phyloP scores from a whole-genome alignment of 1,140 invertebrate genomes.

The Drosophila aff. region DNA sequence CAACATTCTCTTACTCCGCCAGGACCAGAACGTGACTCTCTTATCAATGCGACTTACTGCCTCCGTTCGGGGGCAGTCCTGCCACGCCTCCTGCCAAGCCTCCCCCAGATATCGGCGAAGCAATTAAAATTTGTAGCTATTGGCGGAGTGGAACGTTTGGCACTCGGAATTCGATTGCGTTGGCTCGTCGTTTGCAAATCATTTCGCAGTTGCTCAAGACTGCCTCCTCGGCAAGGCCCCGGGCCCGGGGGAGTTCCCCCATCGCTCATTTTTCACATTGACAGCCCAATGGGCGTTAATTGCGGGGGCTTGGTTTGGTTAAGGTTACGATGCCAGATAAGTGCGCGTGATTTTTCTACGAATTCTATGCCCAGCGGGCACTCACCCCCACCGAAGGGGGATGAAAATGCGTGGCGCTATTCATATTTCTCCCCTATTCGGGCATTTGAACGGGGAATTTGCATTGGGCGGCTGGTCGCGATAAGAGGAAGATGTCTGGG shows the following conservation, averaged over 20 bases:
- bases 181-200: constrained; percentile 79
- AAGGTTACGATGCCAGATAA: constrained; percentile 67
- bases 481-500: constrained; percentile 58
- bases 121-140: constrained; percentile 82
- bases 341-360: constrained; percentile 82
- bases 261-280: constrained; percentile 74
- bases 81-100: constrained; percentile 9
- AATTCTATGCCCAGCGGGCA: constrained; percentile 70
- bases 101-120: constrained; percentile 60
- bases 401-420: constrained; percentile 37
- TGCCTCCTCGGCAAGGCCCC: constrained; percentile 6
- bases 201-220: constrained; percentile 70
- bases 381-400: constrained; percentile 18
- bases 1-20: constrained; percentile 65
- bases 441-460: constrained; percentile 29
- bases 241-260: constrained; percentile 19
- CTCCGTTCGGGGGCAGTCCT: constrained; percentile 18
- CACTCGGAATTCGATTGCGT: constrained; percentile 68
- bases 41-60: constrained; percentile 76
- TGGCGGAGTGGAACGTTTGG: constrained; percentile 48
- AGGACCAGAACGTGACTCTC: constrained; percentile 70
- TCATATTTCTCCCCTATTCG: constrained; percentile 27
- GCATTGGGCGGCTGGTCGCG: constrained; percentile 37
- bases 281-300: constrained; percentile 82
- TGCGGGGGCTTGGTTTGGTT: constrained; percentile 74